phyloP scores from a whole-genome alignment of 35 echinoderm and acorn worm genomes.

The Heliocidaris tuberculata region DNA sequence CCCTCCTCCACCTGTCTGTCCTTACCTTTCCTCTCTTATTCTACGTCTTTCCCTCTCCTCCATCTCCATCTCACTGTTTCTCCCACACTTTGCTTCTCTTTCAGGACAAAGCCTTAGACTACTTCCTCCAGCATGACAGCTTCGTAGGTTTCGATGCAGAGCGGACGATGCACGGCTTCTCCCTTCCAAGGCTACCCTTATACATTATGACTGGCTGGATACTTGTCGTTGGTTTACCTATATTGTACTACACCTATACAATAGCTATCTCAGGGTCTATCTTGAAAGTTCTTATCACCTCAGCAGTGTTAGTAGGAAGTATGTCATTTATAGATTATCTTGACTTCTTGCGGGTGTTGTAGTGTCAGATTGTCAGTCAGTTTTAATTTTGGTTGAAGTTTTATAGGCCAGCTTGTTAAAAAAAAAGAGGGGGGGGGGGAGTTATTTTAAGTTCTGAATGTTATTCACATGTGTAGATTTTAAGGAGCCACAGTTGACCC shows the following conservation, averaged over 20 bases:
- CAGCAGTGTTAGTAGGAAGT: neutral
- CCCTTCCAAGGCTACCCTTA: neutral
- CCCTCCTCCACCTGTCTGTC: too few relatives aligned
- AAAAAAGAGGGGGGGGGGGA: too few relatives aligned
- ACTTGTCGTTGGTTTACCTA: conserved; percentile 18
- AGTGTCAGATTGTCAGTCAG: too few relatives aligned
- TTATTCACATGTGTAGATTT: too few relatives aligned
- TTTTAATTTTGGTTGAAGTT: too few relatives aligned
- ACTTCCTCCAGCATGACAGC: conserved; percentile 45
- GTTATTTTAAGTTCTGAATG: too few relatives aligned
- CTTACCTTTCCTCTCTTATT: too few relatives aligned
- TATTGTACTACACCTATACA: neutral
- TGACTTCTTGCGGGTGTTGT: too few relatives aligned
- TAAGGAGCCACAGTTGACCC: too few relatives aligned
- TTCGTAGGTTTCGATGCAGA: conserved; percentile 47
- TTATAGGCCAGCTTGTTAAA: too few relatives aligned
- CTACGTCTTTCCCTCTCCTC: too few relatives aligned
- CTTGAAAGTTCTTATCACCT: conserved; percentile 8
- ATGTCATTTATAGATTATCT: neutral
- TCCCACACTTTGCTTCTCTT: neutral
- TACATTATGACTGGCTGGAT: conserved; percentile 24
- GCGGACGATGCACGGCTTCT: neutral
- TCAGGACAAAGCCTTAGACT: conserved; percentile 45
- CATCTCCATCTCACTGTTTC: too few relatives aligned
- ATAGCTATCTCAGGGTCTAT: conserved; percentile 31